Percentiles rank a stretch among this genome's conserved stretches.
Conservation (phyloP, 2,113 vertebrate genomes). For the Apeltes quadracus region DNA sequence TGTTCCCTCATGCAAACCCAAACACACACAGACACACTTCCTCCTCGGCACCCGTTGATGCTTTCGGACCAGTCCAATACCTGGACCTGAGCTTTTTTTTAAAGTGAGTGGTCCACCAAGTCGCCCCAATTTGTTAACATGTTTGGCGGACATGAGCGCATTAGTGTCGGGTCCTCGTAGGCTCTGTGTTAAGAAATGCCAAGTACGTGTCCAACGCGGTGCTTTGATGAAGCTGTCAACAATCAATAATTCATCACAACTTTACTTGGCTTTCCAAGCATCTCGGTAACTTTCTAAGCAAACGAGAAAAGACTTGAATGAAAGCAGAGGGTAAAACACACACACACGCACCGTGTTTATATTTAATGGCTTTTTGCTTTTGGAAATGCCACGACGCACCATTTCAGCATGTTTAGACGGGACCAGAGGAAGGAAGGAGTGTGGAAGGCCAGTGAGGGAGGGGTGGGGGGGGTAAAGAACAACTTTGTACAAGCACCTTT, state of each 20-base stretch:
- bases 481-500: constrained; percentile 67
- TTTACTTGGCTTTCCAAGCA: constrained; percentile 74
- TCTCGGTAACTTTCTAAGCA: constrained; percentile 77
- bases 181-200: constrained; percentile 83
- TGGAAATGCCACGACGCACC: constrained; percentile 70
- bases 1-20: constrained; percentile 70
- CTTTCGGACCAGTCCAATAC: constrained; percentile 79
- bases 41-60: constrained; percentile 48
- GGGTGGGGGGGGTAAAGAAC: constrained; percentile 33
- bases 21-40: constrained; percentile 41
- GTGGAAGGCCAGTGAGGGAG: constrained; percentile 22
- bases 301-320: constrained; percentile 66
- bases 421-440: constrained; percentile 57
- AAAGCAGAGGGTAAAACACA: constrained; percentile 59
- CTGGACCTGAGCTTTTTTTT: constrained; percentile 66
- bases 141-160: constrained; percentile 77
- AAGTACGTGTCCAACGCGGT: constrained; percentile 73
- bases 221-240: constrained; percentile 77
- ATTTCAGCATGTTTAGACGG: constrained; percentile 73
- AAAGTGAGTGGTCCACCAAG: constrained; percentile 74
- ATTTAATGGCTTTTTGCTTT: constrained; percentile 73
- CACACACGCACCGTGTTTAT: constrained; percentile 54
- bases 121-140: constrained; percentile 87
- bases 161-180: constrained; percentile 85
- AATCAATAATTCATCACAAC: constrained; percentile 86